A percentile compares a stretch with the other conserved stretches of the same genome.
Conservation (phyloP, 2,888 invertebrate genomes). For the Hemicrepidius hirtus region DNA sequence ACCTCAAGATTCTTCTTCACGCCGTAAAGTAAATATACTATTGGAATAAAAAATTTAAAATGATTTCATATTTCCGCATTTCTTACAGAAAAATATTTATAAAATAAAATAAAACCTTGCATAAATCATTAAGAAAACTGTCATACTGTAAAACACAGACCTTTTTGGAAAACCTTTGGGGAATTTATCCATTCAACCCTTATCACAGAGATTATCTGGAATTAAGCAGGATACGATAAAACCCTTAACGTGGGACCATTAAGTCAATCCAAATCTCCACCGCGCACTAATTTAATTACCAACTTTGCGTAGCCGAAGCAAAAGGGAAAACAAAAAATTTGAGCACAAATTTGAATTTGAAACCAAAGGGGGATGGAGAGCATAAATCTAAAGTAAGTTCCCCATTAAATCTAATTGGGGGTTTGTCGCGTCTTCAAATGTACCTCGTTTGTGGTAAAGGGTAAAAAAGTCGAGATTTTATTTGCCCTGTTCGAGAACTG, state of each 20-base stretch:
- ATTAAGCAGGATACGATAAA: background rate
- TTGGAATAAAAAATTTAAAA: background rate
- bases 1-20: no score
- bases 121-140: background rate
- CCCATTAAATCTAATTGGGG: conserved; percentile 24
- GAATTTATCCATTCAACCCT: background rate
- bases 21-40: no score
- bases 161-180: background rate
- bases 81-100: background rate
- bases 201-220: background rate
- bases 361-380: background rate
- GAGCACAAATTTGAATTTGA: background rate
- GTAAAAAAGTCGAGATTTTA: conserved; percentile 19
- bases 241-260: background rate
- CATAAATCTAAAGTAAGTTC: conserved; percentile 4
- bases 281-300: background rate
- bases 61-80: conserved; percentile 6
- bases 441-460: conserved; percentile 9
- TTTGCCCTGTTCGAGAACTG: background rate
- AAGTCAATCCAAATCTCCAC: conserved; percentile 8
- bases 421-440: conserved; percentile 8
- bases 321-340: background rate
- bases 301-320: background rate
- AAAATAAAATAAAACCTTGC: conserved; percentile 8
- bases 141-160: background rate